Evolutionary conservation across 2,888 invertebrate species (phyloP).

Genomic region (Dicyrtoma fusca): DNA sequence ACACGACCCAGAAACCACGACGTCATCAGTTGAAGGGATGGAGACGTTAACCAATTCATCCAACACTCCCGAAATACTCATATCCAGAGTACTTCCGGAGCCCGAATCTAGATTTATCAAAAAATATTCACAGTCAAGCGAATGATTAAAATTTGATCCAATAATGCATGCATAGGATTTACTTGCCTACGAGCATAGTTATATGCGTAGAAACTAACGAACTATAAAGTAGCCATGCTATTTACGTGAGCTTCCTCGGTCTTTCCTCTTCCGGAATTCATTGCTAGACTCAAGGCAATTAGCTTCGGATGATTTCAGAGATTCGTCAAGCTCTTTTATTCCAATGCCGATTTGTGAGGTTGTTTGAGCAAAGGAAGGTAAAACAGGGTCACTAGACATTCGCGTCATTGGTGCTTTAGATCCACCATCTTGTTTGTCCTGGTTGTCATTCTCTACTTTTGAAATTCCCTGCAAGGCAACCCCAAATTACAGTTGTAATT

Average conservation of each 20-base stretch:
- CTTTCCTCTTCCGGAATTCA: conserved; percentile 14
- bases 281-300: conserved; percentile 30
- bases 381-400: conserved; percentile 48
- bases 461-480: conserved; percentile 32
- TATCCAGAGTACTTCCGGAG: conserved; percentile 46
- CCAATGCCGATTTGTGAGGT: not conserved
- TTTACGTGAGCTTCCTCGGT: conserved; percentile 29
- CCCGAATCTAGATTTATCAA: conserved; percentile 8
- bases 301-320: conserved; percentile 36
- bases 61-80: conserved; percentile 47
- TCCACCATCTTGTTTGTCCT: conserved; percentile 14
- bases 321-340: conserved; percentile 47
- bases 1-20: not conserved
- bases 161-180: too few species aligned
- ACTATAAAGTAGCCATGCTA: not conserved
- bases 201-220: too few species aligned
- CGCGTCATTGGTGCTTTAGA: not conserved
- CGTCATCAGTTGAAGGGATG: not conserved
- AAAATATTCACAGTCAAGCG: too few species aligned
- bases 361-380: conserved; percentile 14
- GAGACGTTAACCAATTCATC: conserved; percentile 43
- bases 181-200: too few species aligned
- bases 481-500: too few species aligned
- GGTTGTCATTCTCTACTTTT: conserved; percentile 40
- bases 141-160: too few species aligned